These are phyloP conservation scores for Megaceryle torquata DNA, from an alignment of 2,113 vertebrate species.

Conservation along the genomic window DNA sequence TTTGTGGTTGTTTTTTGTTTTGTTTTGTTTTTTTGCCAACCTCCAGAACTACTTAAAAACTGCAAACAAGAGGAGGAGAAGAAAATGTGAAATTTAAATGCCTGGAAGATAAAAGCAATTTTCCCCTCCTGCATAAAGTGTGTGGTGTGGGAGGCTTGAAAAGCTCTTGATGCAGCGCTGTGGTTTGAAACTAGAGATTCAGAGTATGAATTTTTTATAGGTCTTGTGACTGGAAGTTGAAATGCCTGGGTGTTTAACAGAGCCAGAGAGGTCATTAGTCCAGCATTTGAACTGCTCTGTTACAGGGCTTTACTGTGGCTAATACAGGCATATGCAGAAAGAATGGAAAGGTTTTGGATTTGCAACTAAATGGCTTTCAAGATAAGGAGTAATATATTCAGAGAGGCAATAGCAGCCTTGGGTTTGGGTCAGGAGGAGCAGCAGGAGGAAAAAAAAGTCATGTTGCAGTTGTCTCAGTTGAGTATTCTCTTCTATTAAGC, in stretches of 20 bases:
- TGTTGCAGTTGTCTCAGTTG: neutral
- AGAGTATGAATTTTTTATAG: slow-evolving; percentile 64
- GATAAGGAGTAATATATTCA: slow-evolving; percentile 9
- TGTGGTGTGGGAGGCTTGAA: slow-evolving; percentile 25
- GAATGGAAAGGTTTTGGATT: slow-evolving; percentile 28
- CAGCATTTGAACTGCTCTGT: slow-evolving; percentile 1
- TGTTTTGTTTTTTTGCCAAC: neutral
- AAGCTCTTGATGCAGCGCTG: slow-evolving; percentile 44
- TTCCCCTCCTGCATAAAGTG: neutral
- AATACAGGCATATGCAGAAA: neutral
- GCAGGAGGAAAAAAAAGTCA: neutral
- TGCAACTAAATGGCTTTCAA: slow-evolving; percentile 34
- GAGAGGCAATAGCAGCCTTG: neutral
- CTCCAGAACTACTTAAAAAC: neutral
- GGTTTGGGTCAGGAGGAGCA: slow-evolving; percentile 4
- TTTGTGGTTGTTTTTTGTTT: neutral
- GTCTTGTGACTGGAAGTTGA: slow-evolving; percentile 51
- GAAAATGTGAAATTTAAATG: neutral
- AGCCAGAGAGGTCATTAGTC: slow-evolving; percentile 34
- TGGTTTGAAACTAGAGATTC: slow-evolving; percentile 59
- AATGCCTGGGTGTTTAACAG: slow-evolving; percentile 54
- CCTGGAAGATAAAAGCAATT: neutral
- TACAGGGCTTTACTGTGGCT: neutral
- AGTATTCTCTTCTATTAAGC: slow-evolving; percentile 13
- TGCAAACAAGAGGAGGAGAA: neutral